Conservation (phyloP, 1,140 invertebrate species). For the Sycophila sp. region DNA sequence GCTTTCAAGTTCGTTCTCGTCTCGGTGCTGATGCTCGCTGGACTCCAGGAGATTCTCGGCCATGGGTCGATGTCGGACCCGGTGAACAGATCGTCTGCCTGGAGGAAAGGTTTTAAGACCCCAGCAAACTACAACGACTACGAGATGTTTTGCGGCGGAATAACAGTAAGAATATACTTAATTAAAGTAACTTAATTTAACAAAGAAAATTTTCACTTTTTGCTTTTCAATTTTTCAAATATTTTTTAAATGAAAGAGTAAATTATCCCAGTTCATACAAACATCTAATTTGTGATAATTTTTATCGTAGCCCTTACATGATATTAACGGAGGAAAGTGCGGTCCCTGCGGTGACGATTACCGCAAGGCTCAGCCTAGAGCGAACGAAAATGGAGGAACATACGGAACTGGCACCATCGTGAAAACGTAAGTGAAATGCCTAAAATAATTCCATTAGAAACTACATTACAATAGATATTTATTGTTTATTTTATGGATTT, state of each 20-base stretch:
- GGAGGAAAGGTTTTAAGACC: conserved; percentile 78
- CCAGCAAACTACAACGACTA: conserved; percentile 75
- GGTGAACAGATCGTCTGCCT: conserved; percentile 69
- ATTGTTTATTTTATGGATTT: no score
- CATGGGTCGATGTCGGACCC: conserved; percentile 76
- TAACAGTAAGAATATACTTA: conserved; percentile 52
- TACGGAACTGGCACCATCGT: conserved; percentile 69
- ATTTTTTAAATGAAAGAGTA: neutral
- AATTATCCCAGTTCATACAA: conserved; percentile 48
- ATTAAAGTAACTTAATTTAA: neutral
- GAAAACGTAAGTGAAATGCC: conserved; percentile 45
- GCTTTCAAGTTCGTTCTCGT: neutral
- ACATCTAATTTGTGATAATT: conserved; percentile 25
- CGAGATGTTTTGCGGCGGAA: conserved; percentile 72
- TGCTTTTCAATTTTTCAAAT: neutral
- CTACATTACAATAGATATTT: neutral
- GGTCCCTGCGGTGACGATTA: conserved; percentile 70
- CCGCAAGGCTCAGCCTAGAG: conserved; percentile 62
- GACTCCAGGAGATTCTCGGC: conserved; percentile 43
- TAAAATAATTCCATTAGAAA: no score
- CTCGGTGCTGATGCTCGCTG: neutral
- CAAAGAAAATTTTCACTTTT: neutral
- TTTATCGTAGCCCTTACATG: neutral
- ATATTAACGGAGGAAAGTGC: conserved; percentile 64
- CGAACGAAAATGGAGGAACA: conserved; percentile 71